Base-by-base conservation (phyloP, 2,113 vertebrate species). In the Barnardius zonarius region DNA sequence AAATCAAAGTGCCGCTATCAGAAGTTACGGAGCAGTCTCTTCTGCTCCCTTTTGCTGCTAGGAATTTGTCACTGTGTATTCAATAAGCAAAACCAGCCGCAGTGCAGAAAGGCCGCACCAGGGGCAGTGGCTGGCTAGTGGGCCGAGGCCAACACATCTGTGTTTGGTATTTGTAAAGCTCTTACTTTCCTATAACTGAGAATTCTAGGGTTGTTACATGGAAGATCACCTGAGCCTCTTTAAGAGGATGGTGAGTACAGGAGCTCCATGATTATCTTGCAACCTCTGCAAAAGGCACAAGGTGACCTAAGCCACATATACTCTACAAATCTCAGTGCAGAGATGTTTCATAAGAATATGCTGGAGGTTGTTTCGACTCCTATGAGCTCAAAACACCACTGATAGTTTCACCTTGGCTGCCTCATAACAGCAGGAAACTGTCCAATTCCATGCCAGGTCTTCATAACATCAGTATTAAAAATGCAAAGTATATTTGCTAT, bases 231-330 rank as follows among this genome's bases (percentile, higher is more conserved):
- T 19, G 8, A 68, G 52, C 28, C 4, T 30, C 51, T 78, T 28
- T 30, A 57, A 54, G n/a, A 52, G 57, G 17, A 31, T 0, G 0
- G 15, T 1, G 5, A 44, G 39, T 78, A 23, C 10, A 83, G 33
- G 33, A 89, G 35, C 49, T 83, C 39, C 39, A 3, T 4, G 14
- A 59, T 57, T n/a, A n/a, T 51, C 75, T 19, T 51, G 19, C 41
- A 67, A 35, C 31, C 17, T 62, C 84, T 86, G 59, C 48, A 73
- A 23, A 88, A 80, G 18, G 46, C 61, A 48, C 33, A 28, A 64
- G 24, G 8, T 48, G 37, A 43, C 19, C 15, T 62, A 28, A 17
- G 49, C n/a, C 70, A 63, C 3, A 0, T 1, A 7, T 15, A 5
- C 11, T 51, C 48, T 61, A 51, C 8, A 55, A 20, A 51, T 27